Evolutionary conservation across 2,888 invertebrate genomes (phyloP).

Genomic region (Euclidia mi): DNA sequence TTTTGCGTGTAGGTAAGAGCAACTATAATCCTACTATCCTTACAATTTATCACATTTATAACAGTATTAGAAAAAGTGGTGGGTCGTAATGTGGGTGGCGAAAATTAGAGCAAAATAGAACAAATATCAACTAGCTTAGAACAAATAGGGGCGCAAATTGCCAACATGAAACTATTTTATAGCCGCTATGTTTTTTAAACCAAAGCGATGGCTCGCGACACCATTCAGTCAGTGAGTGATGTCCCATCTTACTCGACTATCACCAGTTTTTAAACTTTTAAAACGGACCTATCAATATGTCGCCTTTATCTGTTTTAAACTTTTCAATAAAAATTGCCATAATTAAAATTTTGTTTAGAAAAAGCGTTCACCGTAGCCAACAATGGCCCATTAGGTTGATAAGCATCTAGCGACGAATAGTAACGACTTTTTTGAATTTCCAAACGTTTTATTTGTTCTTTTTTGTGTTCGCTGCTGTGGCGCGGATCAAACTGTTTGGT

Average conservation of each 20-base stretch:
- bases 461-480: slow-evolving; percentile 17
- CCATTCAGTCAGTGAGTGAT: slow-evolving; percentile 45
- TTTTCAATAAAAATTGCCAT: slow-evolving; percentile 86
- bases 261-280: slow-evolving; percentile 46
- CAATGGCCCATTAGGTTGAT: slow-evolving; percentile 89
- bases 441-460: slow-evolving; percentile 43
- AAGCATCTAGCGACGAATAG: slow-evolving; percentile 77
- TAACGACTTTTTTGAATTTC: slow-evolving; percentile 57
- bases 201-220: background rate
- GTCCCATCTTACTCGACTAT: slow-evolving; percentile 39
- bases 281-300: slow-evolving; percentile 45
- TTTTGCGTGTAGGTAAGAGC: too few species aligned
- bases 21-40: too few species aligned
- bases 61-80: too few species aligned
- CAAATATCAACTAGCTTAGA: too few species aligned
- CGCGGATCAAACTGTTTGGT: slow-evolving; percentile 11
- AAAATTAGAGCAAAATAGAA: too few species aligned
- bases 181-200: background rate
- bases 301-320: slow-evolving; percentile 55
- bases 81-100: too few species aligned
- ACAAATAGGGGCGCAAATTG: too few species aligned
- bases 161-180: too few species aligned
- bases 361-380: slow-evolving; percentile 68
- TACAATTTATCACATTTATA: too few species aligned
- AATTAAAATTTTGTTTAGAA: slow-evolving; percentile 81